Base-by-base conservation (phyloP, 2,797 vertebrate genomes). In the Gymnocypris eckloni region DNA sequence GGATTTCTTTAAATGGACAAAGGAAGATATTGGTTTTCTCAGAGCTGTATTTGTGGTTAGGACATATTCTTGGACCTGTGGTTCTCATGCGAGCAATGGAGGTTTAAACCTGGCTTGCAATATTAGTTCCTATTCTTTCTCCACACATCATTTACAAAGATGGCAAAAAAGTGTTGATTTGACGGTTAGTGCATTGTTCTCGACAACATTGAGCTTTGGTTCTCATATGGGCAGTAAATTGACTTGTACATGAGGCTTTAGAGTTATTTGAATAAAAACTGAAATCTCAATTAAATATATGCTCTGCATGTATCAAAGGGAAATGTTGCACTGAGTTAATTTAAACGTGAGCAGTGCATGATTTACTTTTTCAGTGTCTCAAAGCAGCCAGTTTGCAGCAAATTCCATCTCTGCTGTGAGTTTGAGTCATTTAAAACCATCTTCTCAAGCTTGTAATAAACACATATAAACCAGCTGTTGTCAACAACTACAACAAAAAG, bases 11-110 rank as follows among this genome's bases (percentile, higher is more conserved):
- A 33, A 33, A 33, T 33, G 33, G 33, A 15, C 45, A 66, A 48
- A 66, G 15, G n/a, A 59, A 59, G 54, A 59, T 2, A 1, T 10
- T 33, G 16, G 22, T 39, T 33, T 52, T 50, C 16, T 33, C 4
- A 76, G 22, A 78, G 41, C 12, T 59, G 52, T 59, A 54, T 37
- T 59, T 59, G 20, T 78, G 73, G 73, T 61, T 43, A 25, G 75
- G 15, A 22, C 33, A 56, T 8, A 54, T 73, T 71, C 18, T 71
- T 39, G 18, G n/a, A 61, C 59, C 59, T 61, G n/a, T 61, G 73
- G 50, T 75, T 75, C 72, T 33, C 9, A 52, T 73, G 71, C 16
- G 71, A 16, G 43, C 43, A 76, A 33, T 37, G 16, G 18, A 33
- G 28, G 16, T 76, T 56, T 25, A 37, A 54, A 25, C 41, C 22